phyloP scores from a whole-genome alignment of 2,797 vertebrate species.

The Dromococcyx pavoninus region DNA sequence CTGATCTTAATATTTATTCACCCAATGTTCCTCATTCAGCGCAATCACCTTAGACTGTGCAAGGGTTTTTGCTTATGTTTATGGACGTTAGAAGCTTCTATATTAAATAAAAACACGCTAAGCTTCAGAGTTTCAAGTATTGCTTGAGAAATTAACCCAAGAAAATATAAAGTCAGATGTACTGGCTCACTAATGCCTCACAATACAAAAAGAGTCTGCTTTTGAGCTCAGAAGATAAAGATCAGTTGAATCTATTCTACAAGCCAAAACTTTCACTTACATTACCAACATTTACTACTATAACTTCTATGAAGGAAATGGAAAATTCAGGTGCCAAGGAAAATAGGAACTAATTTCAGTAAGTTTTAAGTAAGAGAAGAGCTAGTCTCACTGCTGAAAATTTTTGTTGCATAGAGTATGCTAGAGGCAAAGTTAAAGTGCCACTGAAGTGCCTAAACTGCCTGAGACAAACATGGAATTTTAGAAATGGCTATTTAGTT shows the following conservation, averaged over 20 bases:
- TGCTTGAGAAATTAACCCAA: neutral
- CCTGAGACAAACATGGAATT: neutral
- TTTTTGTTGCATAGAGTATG: fast-evolving
- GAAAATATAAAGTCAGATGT: fast-evolving
- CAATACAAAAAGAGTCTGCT: neutral
- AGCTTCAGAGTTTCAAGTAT: no score
- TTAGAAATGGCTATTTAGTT: neutral
- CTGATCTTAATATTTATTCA: neutral
- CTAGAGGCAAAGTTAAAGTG: neutral
- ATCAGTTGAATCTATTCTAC: neutral
- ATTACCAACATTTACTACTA: neutral
- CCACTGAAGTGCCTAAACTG: neutral
- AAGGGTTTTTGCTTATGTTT: neutral
- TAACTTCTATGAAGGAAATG: neutral
- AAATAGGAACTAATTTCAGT: neutral
- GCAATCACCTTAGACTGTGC: neutral
- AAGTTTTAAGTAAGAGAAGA: neutral
- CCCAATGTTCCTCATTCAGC: neutral
- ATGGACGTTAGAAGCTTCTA: neutral
- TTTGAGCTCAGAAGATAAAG: neutral
- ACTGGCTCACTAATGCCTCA: neutral
- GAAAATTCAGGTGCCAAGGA: neutral
- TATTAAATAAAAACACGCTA: neutral
- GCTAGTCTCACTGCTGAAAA: neutral
- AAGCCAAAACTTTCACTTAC: neutral